Conservation (phyloP, 1,140 invertebrate species). For the Plectrocnemia conspersa region DNA sequence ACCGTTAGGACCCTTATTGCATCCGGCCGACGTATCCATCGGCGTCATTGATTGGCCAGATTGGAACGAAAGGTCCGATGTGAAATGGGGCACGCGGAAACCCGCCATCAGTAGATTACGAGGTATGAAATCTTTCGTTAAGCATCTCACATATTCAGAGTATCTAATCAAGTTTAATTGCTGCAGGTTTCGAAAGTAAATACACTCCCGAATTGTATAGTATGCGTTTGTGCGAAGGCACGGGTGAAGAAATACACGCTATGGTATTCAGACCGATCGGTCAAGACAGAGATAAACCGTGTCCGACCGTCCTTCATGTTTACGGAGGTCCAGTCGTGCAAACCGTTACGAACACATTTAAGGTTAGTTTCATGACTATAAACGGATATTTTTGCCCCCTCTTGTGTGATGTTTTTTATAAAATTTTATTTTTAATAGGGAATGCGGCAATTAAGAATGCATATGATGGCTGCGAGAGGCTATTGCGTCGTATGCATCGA, state of each 20-base stretch:
- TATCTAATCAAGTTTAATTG: neutral
- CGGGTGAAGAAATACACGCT: conserved; percentile 76
- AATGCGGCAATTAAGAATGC: conserved; percentile 84
- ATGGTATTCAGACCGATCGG: conserved; percentile 89
- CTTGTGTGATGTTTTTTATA: neutral
- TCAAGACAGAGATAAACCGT: conserved; percentile 69
- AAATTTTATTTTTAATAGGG: conserved; percentile 54
- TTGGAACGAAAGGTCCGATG: conserved; percentile 2
- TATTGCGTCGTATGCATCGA: conserved; percentile 96
- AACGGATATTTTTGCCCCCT: neutral
- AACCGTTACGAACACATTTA: conserved; percentile 93
- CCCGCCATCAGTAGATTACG: neutral
- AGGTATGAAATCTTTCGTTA: neutral
- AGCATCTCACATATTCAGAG: neutral
- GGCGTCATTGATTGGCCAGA: neutral
- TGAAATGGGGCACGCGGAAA: too few relatives aligned
- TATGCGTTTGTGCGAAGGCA: conserved; percentile 68
- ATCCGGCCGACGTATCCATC: conserved; percentile 6
- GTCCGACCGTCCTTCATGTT: conserved; percentile 93
- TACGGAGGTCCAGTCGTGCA: conserved; percentile 98
- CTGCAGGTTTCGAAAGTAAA: conserved; percentile 11
- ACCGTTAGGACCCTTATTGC: conserved; percentile 4
- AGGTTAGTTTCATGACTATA: conserved; percentile 53
- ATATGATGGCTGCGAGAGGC: conserved; percentile 92
- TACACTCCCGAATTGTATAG: conserved; percentile 31